Evolutionary conservation across 2,797 vertebrate species (phyloP).

Genomic region (Setipinna tenuifilis): DNA sequence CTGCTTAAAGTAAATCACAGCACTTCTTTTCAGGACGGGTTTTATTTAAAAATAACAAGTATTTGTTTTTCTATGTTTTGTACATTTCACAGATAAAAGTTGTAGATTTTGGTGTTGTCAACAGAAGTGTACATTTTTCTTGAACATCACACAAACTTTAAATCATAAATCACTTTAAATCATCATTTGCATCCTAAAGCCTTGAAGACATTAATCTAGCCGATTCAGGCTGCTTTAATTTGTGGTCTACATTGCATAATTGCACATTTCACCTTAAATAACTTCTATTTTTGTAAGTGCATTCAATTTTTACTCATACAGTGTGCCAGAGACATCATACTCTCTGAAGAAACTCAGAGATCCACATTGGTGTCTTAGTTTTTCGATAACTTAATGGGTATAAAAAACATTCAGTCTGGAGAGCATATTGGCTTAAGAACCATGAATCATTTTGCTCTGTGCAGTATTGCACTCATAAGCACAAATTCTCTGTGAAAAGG

Average conservation of each 20-base stretch:
- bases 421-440: background rate
- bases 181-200: background rate
- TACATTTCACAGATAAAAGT: background rate
- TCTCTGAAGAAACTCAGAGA: background rate
- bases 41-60: background rate
- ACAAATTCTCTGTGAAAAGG: background rate
- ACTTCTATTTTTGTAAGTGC: constrained; percentile 1
- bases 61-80: background rate
- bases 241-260: background rate
- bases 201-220: too few species aligned
- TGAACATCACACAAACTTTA: background rate
- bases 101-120: background rate
- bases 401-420: background rate
- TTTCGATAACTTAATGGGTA: background rate
- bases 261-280: background rate
- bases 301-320: background rate
- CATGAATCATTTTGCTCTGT: background rate
- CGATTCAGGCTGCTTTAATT: too few species aligned
- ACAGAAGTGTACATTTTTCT: background rate
- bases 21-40: background rate
- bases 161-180: background rate
- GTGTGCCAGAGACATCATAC: background rate
- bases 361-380: background rate
- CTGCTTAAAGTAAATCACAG: background rate
- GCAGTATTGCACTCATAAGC: background rate